A percentile compares a stretch with the other conserved stretches of the same genome.
phyloP scores from a whole-genome alignment of 92 coral and sea anemone species.

The Palythoa grandiflora region DNA sequence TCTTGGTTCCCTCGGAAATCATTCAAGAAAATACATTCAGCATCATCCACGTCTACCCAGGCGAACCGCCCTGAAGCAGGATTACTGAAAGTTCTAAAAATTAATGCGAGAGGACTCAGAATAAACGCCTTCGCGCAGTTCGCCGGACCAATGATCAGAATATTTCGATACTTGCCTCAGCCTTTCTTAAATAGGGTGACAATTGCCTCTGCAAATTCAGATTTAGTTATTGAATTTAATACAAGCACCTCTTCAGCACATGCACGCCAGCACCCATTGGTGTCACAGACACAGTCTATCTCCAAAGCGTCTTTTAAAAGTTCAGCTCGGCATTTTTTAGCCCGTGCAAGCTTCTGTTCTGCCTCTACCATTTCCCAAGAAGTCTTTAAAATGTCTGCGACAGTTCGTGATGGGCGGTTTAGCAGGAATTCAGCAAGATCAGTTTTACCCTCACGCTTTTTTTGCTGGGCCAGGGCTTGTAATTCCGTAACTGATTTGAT shows the following conservation, averaged over 20 bases:
- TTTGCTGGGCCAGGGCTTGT: slow-evolving; percentile 47
- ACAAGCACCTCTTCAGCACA: slow-evolving; percentile 58
- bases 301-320: too few species aligned
- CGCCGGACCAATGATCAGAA: slow-evolving; percentile 63
- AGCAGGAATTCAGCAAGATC: slow-evolving; percentile 56
- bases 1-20: slow-evolving; percentile 61
- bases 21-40: slow-evolving; percentile 59
- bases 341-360: slow-evolving; percentile 36
- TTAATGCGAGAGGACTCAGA: too few species aligned
- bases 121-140: slow-evolving; percentile 52
- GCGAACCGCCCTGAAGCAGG: too few species aligned
- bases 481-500: slow-evolving; percentile 23
- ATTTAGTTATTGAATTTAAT: slow-evolving; percentile 45
- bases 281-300: slow-evolving; percentile 24
- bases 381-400: slow-evolving; percentile 40
- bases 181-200: slow-evolving; percentile 55
- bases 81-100: too few species aligned
- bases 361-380: slow-evolving; percentile 43
- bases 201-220: slow-evolving; percentile 37
- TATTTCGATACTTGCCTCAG: slow-evolving; percentile 65
- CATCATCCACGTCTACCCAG: slow-evolving; percentile 50
- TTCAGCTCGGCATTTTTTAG: slow-evolving; percentile 24
- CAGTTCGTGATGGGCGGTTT: slow-evolving; percentile 39
- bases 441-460: slow-evolving; percentile 54
- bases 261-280: slow-evolving; percentile 43